phyloP scores from a whole-genome alignment of 2,113 vertebrate species.

The Clarias gariepinus region DNA sequence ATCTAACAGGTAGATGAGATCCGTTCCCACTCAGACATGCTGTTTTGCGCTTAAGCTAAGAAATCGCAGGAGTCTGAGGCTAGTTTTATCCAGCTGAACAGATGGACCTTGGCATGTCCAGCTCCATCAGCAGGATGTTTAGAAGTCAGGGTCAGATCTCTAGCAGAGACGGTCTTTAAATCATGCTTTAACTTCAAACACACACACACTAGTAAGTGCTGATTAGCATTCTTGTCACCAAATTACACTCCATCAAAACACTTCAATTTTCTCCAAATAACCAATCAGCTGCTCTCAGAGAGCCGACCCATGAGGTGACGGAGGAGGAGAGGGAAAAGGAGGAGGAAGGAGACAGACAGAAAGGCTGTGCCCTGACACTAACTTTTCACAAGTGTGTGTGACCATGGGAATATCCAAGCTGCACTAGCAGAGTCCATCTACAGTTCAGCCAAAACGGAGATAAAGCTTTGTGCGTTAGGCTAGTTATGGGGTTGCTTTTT shows the following conservation, averaged over 20 bases:
- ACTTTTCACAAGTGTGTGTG: constrained; percentile 70
- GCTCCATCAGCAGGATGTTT: constrained; percentile 19
- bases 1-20: constrained; percentile 36
- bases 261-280: neutral
- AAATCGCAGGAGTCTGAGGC: no score
- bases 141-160: constrained; percentile 25
- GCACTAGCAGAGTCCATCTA: neutral
- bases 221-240: constrained; percentile 3
- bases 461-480: constrained; percentile 14
- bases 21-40: neutral
- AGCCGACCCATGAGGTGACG: neutral
- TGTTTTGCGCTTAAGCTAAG: neutral
- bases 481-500: neutral
- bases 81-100: neutral
- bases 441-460: constrained; percentile 24
- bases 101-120: constrained; percentile 9
- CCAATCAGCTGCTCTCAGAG: neutral
- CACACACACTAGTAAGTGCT: neutral
- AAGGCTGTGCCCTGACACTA: constrained; percentile 55
- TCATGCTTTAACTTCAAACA: neutral
- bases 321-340: constrained; percentile 63
- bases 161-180: neutral
- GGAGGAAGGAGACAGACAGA: constrained; percentile 60
- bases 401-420: constrained; percentile 65
- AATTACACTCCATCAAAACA: neutral